Evolutionary conservation across 2,888 invertebrate genomes (phyloP).

Genomic region (Anorthoa munda): DNA sequence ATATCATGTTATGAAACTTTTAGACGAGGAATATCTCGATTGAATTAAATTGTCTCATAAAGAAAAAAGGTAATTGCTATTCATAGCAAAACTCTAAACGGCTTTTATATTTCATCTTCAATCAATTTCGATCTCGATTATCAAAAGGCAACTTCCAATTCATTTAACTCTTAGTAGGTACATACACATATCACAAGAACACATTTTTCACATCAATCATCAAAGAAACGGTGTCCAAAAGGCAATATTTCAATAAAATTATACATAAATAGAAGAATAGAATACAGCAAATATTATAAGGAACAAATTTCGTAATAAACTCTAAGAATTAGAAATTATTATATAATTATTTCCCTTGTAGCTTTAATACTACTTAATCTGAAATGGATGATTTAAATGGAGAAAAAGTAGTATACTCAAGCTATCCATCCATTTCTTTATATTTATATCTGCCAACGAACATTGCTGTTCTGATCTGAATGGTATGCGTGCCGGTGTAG

Average conservation of each 20-base stretch:
- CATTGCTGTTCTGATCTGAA: background rate
- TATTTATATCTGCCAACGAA: background rate
- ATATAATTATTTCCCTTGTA: background rate
- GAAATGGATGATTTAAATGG: background rate
- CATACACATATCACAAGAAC: conserved; percentile 45
- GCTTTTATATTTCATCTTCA: background rate
- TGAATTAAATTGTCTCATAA: too few species aligned
- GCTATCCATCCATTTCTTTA: background rate
- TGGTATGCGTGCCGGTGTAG: background rate
- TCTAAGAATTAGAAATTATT: background rate
- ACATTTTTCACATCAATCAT: conserved; percentile 51
- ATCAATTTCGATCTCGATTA: background rate
- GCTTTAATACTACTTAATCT: background rate
- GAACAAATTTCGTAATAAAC: conserved; percentile 11
- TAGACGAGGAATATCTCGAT: too few species aligned
- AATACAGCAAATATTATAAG: background rate
- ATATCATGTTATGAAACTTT: too few species aligned
- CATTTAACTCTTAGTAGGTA: background rate
- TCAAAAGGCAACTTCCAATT: conserved; percentile 24
- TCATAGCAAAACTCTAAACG: background rate
- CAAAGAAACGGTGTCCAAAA: conserved; percentile 78
- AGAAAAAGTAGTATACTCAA: background rate
- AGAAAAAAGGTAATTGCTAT: too few species aligned
- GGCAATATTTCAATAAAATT: conserved; percentile 81
- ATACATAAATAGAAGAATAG: conserved; percentile 10